Conservation (phyloP, 2,888 invertebrate genomes). For the Tridacna crocea region DNA sequence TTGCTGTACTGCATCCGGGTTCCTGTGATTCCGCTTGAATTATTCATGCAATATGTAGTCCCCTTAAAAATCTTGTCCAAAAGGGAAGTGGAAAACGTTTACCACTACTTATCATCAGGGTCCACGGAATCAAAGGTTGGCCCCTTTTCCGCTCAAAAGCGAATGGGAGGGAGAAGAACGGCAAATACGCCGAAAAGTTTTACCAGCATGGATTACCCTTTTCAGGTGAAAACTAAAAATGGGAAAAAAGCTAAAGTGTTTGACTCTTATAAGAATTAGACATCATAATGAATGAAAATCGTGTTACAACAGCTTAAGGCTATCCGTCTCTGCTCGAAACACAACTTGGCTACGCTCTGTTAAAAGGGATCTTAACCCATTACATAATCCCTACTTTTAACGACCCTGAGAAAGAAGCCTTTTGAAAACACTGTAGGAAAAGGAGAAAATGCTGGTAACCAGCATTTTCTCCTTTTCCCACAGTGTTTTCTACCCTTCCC, state of each 20-base stretch:
- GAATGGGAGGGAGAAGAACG: slow-evolving; percentile 13
- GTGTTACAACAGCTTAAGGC: too few relatives aligned
- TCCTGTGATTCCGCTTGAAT: not conserved
- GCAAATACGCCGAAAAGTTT: slow-evolving; percentile 4
- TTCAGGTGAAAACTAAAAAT: slow-evolving; percentile 2
- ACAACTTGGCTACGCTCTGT: too few relatives aligned
- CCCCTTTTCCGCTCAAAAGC: slow-evolving; percentile 18
- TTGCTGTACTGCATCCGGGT: slow-evolving; percentile 10
- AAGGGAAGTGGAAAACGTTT: slow-evolving; percentile 20
- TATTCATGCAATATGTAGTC: slow-evolving; percentile 22
- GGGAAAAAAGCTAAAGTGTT: not conserved
- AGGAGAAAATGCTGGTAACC: too few relatives aligned
- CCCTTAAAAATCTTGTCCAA: slow-evolving; percentile 9
- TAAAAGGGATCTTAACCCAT: too few relatives aligned
- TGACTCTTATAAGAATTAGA: not conserved
- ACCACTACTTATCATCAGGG: slow-evolving; percentile 15
- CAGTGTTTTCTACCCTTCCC: too few relatives aligned
- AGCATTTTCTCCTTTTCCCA: too few relatives aligned
- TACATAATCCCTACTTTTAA: too few relatives aligned
- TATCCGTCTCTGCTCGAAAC: too few relatives aligned
- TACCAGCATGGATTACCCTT: not conserved
- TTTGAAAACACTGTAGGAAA: too few relatives aligned
- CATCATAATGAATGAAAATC: too few relatives aligned
- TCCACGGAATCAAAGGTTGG: slow-evolving; percentile 6
- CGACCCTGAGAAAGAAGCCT: too few relatives aligned